Evolutionary conservation across 2,888 invertebrate genomes (phyloP).

Genomic region (Tipula unca): DNA sequence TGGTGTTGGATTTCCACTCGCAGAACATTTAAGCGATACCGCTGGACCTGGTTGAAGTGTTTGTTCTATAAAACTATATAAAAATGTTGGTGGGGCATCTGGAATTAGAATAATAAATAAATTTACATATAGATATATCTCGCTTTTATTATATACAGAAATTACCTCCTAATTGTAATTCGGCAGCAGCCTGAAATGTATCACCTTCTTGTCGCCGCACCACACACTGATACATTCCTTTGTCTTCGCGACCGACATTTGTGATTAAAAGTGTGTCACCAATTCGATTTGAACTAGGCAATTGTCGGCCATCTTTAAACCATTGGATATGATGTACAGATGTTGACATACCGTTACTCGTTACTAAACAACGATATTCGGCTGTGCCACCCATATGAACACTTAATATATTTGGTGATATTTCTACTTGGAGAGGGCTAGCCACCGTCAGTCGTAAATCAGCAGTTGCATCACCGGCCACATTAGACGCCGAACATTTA

Average conservation of each 20-base stretch:
- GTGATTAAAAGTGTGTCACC: slow-evolving; percentile 55
- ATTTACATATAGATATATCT: background rate
- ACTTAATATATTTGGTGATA: slow-evolving; percentile 55
- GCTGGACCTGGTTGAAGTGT: slow-evolving; percentile 69
- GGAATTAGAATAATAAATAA: slow-evolving; percentile 31
- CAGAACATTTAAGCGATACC: slow-evolving; percentile 68
- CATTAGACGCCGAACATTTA: slow-evolving; percentile 59
- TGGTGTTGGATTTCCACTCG: slow-evolving; percentile 70
- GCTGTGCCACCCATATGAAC: slow-evolving; percentile 69
- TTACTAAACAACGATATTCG: slow-evolving; percentile 57
- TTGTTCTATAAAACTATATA: slow-evolving; percentile 71
- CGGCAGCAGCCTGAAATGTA: slow-evolving; percentile 66
- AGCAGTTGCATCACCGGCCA: slow-evolving; percentile 58
- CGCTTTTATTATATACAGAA: background rate
- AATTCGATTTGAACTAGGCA: slow-evolving; percentile 57
- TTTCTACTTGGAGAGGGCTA: slow-evolving; percentile 57
- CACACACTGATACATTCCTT: slow-evolving; percentile 70
- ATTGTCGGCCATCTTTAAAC: slow-evolving; percentile 60
- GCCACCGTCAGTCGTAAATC: slow-evolving; percentile 57
- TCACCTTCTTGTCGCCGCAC: slow-evolving; percentile 62
- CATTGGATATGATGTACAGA: slow-evolving; percentile 50
- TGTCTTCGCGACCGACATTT: slow-evolving; percentile 60
- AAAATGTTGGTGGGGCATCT: slow-evolving; percentile 69
- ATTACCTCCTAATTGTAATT: slow-evolving; percentile 63
- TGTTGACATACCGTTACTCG: slow-evolving; percentile 47